These are phyloP conservation scores for Neoaliturus tenellus DNA, from an alignment of 2,888 invertebrate genomes.

Conservation along the genomic window DNA sequence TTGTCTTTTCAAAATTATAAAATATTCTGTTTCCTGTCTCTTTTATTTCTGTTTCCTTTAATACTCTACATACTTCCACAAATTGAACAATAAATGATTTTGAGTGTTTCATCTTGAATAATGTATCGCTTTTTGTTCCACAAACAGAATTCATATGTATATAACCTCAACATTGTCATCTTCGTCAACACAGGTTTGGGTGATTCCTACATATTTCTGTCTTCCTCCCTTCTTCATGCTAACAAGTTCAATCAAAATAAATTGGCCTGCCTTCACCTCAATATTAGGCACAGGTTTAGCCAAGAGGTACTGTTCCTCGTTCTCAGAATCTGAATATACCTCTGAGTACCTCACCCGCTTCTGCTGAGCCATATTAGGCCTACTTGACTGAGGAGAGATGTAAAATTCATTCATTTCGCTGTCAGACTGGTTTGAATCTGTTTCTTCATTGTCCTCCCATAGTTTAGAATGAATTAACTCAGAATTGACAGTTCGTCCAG, in stretches of 20 bases:
- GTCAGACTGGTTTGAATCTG: slow-evolving; percentile 29
- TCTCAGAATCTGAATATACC: slow-evolving; percentile 40
- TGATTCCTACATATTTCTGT: slow-evolving; percentile 50
- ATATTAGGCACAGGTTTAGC: slow-evolving; percentile 38
- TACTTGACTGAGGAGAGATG: slow-evolving; percentile 46
- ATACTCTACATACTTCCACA: slow-evolving; percentile 48
- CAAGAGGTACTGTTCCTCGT: slow-evolving; percentile 44
- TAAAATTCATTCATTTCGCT: slow-evolving; percentile 31
- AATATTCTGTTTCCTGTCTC: slow-evolving; percentile 44
- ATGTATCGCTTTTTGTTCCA: slow-evolving; percentile 39
- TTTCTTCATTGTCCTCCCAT: slow-evolving; percentile 20
- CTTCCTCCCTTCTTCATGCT: slow-evolving; percentile 36
- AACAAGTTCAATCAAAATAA: slow-evolving; percentile 45
- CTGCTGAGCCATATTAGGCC: slow-evolving; percentile 12
- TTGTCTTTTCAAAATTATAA: slow-evolving; percentile 52
- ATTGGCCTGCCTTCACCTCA: slow-evolving; percentile 46
- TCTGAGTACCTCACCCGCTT: slow-evolving; percentile 39
- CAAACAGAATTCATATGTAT: slow-evolving; percentile 45
- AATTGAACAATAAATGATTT: slow-evolving; percentile 40
- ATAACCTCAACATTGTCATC: slow-evolving; percentile 51
- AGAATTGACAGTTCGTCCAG: slow-evolving; percentile 44
- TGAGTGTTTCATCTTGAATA: slow-evolving; percentile 50
- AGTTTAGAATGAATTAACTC: slow-evolving; percentile 34
- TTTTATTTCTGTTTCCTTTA: slow-evolving; percentile 42
- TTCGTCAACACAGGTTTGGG: slow-evolving; percentile 41